These are phyloP conservation scores for Eupithecia inturbata DNA, from an alignment of 2,888 invertebrate species.

Conservation along the genomic window DNA sequence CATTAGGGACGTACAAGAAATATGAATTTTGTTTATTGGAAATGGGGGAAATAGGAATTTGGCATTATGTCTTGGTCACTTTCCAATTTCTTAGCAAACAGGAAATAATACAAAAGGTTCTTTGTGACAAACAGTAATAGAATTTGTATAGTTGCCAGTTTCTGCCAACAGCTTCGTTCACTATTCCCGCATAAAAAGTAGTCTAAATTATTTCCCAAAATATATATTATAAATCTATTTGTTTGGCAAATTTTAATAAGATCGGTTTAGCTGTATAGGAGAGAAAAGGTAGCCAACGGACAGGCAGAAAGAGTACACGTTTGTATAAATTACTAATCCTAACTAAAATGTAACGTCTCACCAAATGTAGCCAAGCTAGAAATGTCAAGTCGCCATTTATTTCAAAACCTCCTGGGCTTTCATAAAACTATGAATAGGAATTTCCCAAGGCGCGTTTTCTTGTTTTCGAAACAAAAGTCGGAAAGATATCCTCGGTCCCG, in stretches of 20 bases:
- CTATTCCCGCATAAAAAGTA: not conserved
- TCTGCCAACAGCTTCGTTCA: not conserved
- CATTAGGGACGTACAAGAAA: slow-evolving; percentile 3
- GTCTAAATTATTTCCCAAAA: too few species aligned
- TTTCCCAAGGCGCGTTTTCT: not conserved
- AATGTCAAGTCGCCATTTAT: not conserved
- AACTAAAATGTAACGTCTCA: not conserved
- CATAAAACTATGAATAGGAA: not conserved
- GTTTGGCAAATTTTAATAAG: not conserved
- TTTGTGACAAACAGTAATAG: not conserved
- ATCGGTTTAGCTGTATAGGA: not conserved
- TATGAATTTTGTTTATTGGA: slow-evolving; percentile 11
- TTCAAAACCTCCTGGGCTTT: not conserved
- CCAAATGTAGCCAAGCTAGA: not conserved
- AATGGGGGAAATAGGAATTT: not conserved
- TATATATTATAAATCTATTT: too few species aligned
- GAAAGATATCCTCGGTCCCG: slow-evolving; percentile 22
- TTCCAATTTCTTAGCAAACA: slow-evolving; percentile 11
- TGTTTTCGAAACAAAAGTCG: slow-evolving; percentile 2
- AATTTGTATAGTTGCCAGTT: not conserved
- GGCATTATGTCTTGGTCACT: slow-evolving; percentile 6
- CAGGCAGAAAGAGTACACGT: not conserved
- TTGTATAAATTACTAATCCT: not conserved
- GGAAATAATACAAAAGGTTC: not conserved
- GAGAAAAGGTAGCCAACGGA: not conserved